Evolutionary conservation across 2,113 vertebrate genomes (phyloP).

Genomic region (Paramormyrops kingsleyae): DNA sequence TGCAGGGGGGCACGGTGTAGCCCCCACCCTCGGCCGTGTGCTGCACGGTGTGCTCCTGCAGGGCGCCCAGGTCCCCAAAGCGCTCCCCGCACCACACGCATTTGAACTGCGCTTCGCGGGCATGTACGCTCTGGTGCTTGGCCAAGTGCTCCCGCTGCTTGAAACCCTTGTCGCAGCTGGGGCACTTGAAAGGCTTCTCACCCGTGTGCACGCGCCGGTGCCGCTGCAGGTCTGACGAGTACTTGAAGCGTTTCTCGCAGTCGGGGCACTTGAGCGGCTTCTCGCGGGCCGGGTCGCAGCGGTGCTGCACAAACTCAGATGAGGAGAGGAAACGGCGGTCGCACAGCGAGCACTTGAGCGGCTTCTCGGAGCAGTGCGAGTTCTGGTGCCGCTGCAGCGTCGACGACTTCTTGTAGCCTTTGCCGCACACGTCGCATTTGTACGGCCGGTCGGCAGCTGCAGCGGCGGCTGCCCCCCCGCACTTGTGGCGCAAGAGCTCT

Average conservation of each 20-base stretch:
- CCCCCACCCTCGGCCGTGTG: conserved; percentile 80
- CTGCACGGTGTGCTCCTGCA: conserved; percentile 94
- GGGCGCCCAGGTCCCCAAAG: conserved; percentile 82
- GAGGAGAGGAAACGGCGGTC: conserved; percentile 95
- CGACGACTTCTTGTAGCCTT: conserved; percentile 90
- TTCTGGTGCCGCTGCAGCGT: conserved; percentile 93
- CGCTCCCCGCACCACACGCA: conserved; percentile 95
- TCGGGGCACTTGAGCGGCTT: conserved; percentile 92
- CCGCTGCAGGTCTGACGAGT: conserved; percentile 90
- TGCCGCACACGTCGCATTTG: conserved; percentile 88
- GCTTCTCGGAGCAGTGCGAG: conserved; percentile 88
- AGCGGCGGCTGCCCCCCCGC: conserved; percentile 67
- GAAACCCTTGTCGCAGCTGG: conserved; percentile 91
- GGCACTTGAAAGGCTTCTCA: conserved; percentile 94
- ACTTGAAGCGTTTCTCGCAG: conserved; percentile 96
- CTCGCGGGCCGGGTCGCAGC: conserved; percentile 85
- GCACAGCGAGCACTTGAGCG: conserved; percentile 88
- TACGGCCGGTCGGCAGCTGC: conserved; percentile 79
- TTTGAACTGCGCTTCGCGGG: conserved; percentile 92
- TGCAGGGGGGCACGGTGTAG: conserved; percentile 80
- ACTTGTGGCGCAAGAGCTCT: conserved; percentile 89
- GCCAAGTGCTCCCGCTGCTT: conserved; percentile 94
- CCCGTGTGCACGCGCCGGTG: conserved; percentile 90
- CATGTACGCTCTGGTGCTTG: conserved; percentile 91
- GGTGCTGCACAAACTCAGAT: conserved; percentile 91